A percentile compares a stretch with the other conserved stretches of the same genome.
Conservation (phyloP, 1,140 invertebrate genomes). For the Dermatophagoides farinae region DNA sequence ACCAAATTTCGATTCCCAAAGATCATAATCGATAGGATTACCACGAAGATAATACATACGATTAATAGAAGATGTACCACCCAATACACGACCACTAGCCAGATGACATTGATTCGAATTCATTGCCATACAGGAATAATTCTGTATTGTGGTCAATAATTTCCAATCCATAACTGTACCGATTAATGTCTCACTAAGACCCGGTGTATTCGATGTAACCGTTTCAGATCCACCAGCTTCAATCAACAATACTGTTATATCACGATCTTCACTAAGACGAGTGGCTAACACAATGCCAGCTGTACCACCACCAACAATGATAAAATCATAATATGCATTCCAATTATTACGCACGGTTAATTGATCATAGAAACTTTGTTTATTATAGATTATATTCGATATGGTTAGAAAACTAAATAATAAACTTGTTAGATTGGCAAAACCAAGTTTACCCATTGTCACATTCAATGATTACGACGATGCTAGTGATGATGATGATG, state of each 20-base stretch:
- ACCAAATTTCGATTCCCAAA: not conserved
- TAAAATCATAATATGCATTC: conserved; percentile 36
- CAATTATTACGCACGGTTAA: conserved; percentile 22
- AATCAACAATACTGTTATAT: conserved; percentile 21
- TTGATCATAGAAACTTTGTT: conserved; percentile 1
- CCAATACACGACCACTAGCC: conserved; percentile 23
- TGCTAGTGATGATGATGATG: too few relatives aligned
- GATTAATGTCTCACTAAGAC: conserved; percentile 52
- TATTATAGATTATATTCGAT: conserved; percentile 5
- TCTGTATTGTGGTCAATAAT: conserved; percentile 71
- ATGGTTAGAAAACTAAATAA: not conserved
- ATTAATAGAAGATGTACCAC: conserved; percentile 78
- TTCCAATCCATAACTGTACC: conserved; percentile 72
- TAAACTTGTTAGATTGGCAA: conserved; percentile 6
- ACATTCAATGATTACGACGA: too few relatives aligned
- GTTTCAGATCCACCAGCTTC: conserved; percentile 21
- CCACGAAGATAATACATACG: conserved; percentile 89
- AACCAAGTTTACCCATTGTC: not conserved
- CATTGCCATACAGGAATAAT: conserved; percentile 36
- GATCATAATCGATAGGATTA: conserved; percentile 16
- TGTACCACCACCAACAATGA: conserved; percentile 20
- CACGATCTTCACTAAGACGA: conserved; percentile 20
- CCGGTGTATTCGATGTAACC: conserved; percentile 15
- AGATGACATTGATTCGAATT: not conserved
- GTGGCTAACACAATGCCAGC: conserved; percentile 22